These are phyloP conservation scores for Octodonta nipae DNA, from an alignment of 2,888 invertebrate genomes.

Conservation along the genomic window DNA sequence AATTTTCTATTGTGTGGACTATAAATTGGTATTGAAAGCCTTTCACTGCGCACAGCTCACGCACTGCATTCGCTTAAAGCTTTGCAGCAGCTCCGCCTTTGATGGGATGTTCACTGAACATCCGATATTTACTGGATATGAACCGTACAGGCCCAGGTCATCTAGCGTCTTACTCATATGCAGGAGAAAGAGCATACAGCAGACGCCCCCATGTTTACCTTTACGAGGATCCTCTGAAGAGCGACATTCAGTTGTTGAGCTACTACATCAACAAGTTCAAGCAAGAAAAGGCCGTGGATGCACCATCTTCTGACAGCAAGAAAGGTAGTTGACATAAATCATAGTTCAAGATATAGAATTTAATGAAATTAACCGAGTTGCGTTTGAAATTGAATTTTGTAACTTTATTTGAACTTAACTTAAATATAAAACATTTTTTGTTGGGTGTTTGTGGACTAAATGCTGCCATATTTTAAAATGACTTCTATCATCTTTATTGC, in stretches of 20 bases:
- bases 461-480: no score
- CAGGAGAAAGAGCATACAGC: slow-evolving; percentile 66
- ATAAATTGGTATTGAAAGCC: no score
- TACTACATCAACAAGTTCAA: slow-evolving; percentile 66
- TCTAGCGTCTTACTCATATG: slow-evolving; percentile 72
- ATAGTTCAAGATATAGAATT: no score
- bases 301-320: slow-evolving; percentile 7
- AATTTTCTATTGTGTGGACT: no score
- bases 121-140: background rate
- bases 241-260: slow-evolving; percentile 75
- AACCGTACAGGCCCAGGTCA: slow-evolving; percentile 55
- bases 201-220: slow-evolving; percentile 53
- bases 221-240: slow-evolving; percentile 60
- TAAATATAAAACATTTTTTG: no score
- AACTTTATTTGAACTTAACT: no score
- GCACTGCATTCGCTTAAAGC: no score
- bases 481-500: no score
- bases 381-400: no score
- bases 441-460: no score
- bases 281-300: slow-evolving; percentile 36
- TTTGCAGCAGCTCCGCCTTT: background rate
- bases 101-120: background rate
- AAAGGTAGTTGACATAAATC: slow-evolving; percentile 12
- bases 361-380: no score
- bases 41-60: no score